phyloP scores from a whole-genome alignment of 2,113 vertebrate species.

The Hydrochoerus hydrochaeris region DNA sequence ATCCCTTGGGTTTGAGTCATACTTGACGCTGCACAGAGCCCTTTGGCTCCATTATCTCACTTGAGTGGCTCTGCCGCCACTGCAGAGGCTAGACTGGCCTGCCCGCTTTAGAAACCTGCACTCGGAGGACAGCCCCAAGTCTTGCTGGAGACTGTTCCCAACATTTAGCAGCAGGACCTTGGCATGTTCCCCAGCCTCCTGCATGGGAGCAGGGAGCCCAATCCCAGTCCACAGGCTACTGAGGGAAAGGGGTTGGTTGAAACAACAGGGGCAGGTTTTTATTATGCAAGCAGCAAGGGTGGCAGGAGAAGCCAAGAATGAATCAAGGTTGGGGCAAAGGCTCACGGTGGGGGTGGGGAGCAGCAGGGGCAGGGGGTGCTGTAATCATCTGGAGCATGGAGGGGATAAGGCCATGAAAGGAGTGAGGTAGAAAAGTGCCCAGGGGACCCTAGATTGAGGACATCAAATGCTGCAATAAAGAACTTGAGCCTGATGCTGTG shows the following conservation, averaged over 20 bases:
- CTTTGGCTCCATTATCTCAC: constrained; percentile 60
- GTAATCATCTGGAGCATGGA: not conserved
- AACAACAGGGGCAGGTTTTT: not conserved
- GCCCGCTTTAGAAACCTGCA: not conserved
- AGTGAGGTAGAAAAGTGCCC: not conserved
- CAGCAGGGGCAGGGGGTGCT: not conserved
- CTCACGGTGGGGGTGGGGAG: not conserved
- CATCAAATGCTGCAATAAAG: not conserved
- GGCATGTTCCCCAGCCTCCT: not conserved
- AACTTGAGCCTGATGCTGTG: not conserved
- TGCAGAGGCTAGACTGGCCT: fast-evolving
- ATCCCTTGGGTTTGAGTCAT: constrained; percentile 66
- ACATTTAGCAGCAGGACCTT: not conserved
- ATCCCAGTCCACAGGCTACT: not conserved
- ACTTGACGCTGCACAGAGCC: constrained; percentile 64
- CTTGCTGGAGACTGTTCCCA: not conserved
- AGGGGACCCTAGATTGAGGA: not conserved
- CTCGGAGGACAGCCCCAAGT: fast-evolving
- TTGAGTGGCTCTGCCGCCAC: not conserved
- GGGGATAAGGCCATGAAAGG: not conserved
- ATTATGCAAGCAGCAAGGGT: not conserved
- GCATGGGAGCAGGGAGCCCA: fast-evolving
- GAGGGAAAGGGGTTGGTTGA: not conserved
- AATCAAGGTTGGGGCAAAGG: not conserved
- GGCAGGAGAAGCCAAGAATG: not conserved